phyloP scores from a whole-genome alignment of 1,140 invertebrate genomes.

The Gryon sp. region DNA sequence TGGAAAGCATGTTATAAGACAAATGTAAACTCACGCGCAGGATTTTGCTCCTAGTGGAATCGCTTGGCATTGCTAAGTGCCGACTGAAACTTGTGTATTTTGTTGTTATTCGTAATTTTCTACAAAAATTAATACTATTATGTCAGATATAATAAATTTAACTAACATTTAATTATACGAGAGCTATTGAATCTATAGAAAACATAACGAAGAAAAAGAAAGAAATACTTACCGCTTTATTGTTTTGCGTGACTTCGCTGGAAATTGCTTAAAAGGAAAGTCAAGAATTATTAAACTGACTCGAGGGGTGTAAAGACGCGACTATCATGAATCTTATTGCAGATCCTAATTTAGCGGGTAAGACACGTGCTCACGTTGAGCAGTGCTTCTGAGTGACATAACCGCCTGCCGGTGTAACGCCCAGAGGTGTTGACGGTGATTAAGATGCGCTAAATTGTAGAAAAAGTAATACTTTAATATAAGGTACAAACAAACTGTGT shows the following conservation, averaged over 20 bases:
- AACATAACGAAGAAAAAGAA: slow-evolving; percentile 40
- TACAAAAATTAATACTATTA: too few species aligned
- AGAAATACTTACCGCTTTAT: slow-evolving; percentile 61
- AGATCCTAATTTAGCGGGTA: slow-evolving; percentile 58
- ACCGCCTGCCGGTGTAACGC: slow-evolving; percentile 30
- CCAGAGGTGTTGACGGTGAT: slow-evolving; percentile 50
- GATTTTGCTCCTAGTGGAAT: slow-evolving; percentile 15
- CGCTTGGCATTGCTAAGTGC: neutral
- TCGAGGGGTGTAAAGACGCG: slow-evolving; percentile 51
- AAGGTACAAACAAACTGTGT: slow-evolving; percentile 36
- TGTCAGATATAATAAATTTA: slow-evolving; percentile 47
- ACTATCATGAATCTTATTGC: slow-evolving; percentile 64
- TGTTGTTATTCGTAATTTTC: slow-evolving; percentile 3
- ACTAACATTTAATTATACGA: slow-evolving; percentile 47
- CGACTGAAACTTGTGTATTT: neutral
- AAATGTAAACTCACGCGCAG: slow-evolving; percentile 31
- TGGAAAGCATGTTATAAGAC: slow-evolving; percentile 17
- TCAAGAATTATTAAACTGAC: slow-evolving; percentile 57
- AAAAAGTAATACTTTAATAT: slow-evolving; percentile 50
- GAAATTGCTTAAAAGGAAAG: slow-evolving; percentile 56
- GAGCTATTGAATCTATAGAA: slow-evolving; percentile 49
- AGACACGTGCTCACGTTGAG: slow-evolving; percentile 52
- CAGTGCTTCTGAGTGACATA: slow-evolving; percentile 41
- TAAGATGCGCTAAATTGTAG: slow-evolving; percentile 50
- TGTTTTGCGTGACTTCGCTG: slow-evolving; percentile 57